phyloP scores from a whole-genome alignment of 2,888 invertebrate genomes.

The Oegoconia quadripuncta region DNA sequence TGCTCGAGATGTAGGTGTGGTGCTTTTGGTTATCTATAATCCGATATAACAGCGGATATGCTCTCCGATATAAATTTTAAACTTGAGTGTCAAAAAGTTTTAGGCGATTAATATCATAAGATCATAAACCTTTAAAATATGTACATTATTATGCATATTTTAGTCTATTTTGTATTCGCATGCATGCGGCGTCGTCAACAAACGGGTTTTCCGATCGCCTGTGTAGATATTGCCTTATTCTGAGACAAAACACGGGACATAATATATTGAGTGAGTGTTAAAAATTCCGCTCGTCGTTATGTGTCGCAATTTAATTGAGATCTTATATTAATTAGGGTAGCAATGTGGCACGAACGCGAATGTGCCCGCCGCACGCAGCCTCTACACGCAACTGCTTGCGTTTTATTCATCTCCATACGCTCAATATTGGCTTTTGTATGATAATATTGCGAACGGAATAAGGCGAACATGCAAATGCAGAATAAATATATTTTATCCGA shows the following conservation, averaged over 20 bases:
- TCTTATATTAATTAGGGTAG: slow-evolving; percentile 78
- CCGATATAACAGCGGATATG: too few species aligned
- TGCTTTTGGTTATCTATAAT: neutral
- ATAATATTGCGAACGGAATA: neutral
- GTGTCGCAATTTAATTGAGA: slow-evolving; percentile 79
- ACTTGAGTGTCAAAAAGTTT: too few species aligned
- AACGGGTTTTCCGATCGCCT: slow-evolving; percentile 62
- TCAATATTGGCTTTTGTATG: neutral
- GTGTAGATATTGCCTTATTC: slow-evolving; percentile 58
- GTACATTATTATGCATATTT: neutral
- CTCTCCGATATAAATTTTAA: too few species aligned
- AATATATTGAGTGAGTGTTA: slow-evolving; percentile 57
- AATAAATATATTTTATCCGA: neutral
- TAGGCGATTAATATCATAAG: neutral
- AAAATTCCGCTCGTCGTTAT: slow-evolving; percentile 70
- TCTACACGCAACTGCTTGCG: slow-evolving; percentile 59
- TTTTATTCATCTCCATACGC: slow-evolving; percentile 1
- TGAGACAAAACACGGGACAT: slow-evolving; percentile 50
- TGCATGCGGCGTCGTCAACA: slow-evolving; percentile 38
- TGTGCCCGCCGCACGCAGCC: slow-evolving; percentile 73
- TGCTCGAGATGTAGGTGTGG: too few species aligned
- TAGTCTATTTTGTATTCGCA: slow-evolving; percentile 19
- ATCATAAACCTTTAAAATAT: slow-evolving; percentile 1
- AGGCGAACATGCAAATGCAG: neutral
- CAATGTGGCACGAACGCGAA: slow-evolving; percentile 64